Percentiles rank a stretch among this genome's conserved stretches.
Conservation (phyloP, 2,113 vertebrate species). For the Myxocyprinus asiaticus region DNA sequence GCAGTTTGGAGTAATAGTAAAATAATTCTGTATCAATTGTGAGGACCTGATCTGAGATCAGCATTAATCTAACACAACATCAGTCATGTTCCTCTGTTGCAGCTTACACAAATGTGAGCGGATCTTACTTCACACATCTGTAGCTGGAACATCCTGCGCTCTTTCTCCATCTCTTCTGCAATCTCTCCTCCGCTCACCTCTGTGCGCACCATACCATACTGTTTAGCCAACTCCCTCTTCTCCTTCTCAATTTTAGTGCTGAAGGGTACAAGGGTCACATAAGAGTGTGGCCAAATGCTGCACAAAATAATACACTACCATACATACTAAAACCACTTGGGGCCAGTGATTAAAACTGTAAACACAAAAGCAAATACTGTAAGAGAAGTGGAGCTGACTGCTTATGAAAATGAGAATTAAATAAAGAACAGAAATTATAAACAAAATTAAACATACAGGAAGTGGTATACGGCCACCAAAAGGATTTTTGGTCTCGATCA, state of each 20-base stretch:
- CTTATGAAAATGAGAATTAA: background rate
- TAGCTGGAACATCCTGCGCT: constrained; percentile 73
- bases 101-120: constrained; percentile 1
- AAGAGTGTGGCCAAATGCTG: too few species aligned
- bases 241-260: constrained; percentile 76
- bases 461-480: background rate
- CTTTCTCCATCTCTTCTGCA: constrained; percentile 74
- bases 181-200: constrained; percentile 73
- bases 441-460: constrained; percentile 3
- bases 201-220: constrained; percentile 71
- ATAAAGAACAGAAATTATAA: constrained; percentile 28
- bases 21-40: background rate
- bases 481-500: background rate
- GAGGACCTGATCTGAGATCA: background rate
- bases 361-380: background rate
- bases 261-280: constrained; percentile 1
- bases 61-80: background rate
- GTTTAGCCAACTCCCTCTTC: constrained; percentile 72
- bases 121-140: constrained; percentile 75
- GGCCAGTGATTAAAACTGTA: too few species aligned
- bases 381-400: constrained; percentile 6
- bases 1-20: too few species aligned
- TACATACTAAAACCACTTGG: too few species aligned
- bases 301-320: too few species aligned
- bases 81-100: background rate